Evolutionary conservation across 2,888 invertebrate species (phyloP).

Genomic region (Gymnosoma rotundatum): DNA sequence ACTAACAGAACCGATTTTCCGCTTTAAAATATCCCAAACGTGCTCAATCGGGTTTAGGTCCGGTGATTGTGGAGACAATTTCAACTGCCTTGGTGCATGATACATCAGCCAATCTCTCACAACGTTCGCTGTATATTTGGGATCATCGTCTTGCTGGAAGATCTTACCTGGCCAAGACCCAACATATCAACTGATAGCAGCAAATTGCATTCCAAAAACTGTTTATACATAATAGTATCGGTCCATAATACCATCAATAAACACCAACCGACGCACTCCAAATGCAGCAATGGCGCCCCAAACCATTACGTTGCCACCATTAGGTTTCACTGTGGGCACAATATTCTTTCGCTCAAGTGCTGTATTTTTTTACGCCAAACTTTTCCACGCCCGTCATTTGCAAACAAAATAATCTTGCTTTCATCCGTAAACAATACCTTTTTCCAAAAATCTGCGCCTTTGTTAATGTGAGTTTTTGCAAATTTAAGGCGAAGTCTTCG

Average conservation of each 20-base stretch:
- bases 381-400: conserved; percentile 7
- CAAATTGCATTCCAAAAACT: conserved; percentile 52
- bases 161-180: conserved; percentile 44
- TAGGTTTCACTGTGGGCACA: too few relatives aligned
- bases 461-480: too few relatives aligned
- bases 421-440: too few relatives aligned
- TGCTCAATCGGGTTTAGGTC: conserved; percentile 52
- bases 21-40: conserved; percentile 41
- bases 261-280: conserved; percentile 61
- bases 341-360: conserved; percentile 25
- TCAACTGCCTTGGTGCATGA: conserved; percentile 43
- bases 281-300: conserved; percentile 47
- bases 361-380: conserved; percentile 15
- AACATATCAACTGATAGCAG: conserved; percentile 50
- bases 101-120: conserved; percentile 35
- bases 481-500: too few relatives aligned
- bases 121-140: conserved; percentile 41
- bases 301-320: conserved; percentile 1
- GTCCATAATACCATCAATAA: conserved; percentile 71
- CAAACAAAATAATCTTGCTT: neutral
- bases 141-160: conserved; percentile 55
- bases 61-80: conserved; percentile 44
- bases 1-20: neutral
- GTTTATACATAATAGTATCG: conserved; percentile 1
- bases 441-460: too few relatives aligned